phyloP scores from a whole-genome alignment of 2,113 vertebrate genomes.

The Tyto alba region DNA sequence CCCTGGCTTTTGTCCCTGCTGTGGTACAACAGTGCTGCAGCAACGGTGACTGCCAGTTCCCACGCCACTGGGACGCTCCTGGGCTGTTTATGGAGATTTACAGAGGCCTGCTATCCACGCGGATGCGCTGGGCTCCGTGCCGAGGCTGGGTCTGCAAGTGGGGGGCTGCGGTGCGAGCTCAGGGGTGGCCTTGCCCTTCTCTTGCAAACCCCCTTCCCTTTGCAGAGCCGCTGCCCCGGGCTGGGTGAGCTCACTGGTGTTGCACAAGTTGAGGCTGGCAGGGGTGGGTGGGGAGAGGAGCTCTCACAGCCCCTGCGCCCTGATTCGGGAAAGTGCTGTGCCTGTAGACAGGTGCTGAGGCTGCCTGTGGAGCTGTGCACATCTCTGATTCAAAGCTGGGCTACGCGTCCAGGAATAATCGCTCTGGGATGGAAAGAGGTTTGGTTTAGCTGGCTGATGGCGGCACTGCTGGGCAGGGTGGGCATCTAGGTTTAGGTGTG shows the following conservation, averaged over 20 bases:
- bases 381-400: background rate
- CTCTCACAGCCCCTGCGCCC: background rate
- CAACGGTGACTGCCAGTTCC: background rate
- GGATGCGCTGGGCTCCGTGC: background rate
- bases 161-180: accelerated
- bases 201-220: accelerated
- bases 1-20: background rate
- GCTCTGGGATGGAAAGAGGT: accelerated
- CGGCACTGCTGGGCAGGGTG: background rate
- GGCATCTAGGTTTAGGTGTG: accelerated
- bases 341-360: background rate
- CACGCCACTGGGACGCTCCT: background rate
- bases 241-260: background rate
- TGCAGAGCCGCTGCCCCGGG: background rate
- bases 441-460: background rate
- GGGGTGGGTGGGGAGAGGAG: background rate
- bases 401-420: accelerated
- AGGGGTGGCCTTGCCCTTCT: background rate
- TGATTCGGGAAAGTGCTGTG: background rate
- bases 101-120: accelerated
- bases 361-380: background rate
- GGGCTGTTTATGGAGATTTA: background rate
- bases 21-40: background rate
- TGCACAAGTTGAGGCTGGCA: background rate
- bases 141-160: background rate